These are phyloP conservation scores for Entomyzon cyanotis DNA, from an alignment of 2,113 vertebrate species.

Conservation along the genomic window DNA sequence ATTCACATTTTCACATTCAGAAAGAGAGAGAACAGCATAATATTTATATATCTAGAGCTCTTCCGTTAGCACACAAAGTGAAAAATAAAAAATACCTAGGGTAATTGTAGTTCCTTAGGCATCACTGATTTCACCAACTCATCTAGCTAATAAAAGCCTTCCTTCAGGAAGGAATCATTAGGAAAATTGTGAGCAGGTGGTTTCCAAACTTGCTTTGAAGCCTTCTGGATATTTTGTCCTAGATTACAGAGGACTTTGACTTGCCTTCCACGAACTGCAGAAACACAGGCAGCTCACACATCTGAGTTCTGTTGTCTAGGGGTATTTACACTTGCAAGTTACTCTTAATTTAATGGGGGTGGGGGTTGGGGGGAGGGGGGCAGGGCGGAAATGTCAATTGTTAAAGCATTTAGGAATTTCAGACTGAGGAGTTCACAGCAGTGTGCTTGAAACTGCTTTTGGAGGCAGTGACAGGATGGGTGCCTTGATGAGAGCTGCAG, in stretches of 20 bases:
- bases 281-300: not conserved
- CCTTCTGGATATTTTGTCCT: not conserved
- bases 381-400: not conserved
- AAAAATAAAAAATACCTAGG: too few species aligned
- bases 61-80: not conserved
- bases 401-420: not conserved
- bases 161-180: not conserved
- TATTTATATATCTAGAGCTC: not conserved
- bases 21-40: not conserved
- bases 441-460: not conserved
- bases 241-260: not conserved
- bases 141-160: not conserved
- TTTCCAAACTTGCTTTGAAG: not conserved
- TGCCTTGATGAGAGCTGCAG: not conserved
- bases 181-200: not conserved
- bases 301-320: not conserved
- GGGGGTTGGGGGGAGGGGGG: accelerated
- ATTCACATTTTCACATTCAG: not conserved
- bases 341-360: not conserved
- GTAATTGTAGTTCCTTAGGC: not conserved
- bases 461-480: not conserved
- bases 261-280: not conserved
- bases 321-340: not conserved
- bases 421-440: not conserved
- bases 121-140: not conserved